phyloP scores from a whole-genome alignment of 2,888 invertebrate genomes.

The Punctoribates punctum region DNA sequence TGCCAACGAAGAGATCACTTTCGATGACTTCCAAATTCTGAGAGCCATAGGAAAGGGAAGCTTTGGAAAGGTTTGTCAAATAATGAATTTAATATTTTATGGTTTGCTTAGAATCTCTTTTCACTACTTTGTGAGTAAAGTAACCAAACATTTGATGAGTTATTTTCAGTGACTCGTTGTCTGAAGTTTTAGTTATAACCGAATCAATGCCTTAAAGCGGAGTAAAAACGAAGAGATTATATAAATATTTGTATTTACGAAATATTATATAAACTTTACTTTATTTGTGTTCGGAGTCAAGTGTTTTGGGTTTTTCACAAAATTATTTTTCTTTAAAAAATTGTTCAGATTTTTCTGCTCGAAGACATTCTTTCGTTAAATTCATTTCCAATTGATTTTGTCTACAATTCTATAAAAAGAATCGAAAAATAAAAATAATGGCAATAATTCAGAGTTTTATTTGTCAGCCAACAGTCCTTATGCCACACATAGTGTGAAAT shows the following conservation, averaged over 20 bases:
- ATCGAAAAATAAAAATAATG: too few species aligned
- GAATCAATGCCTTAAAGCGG: neutral
- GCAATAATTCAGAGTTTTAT: too few species aligned
- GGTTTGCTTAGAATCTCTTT: neutral
- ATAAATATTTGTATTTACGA: constrained; percentile 20
- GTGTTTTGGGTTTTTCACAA: neutral
- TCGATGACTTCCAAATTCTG: constrained; percentile 78
- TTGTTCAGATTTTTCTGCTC: too few species aligned
- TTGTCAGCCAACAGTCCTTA: too few species aligned
- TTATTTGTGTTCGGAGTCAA: neutral
- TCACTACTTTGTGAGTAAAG: neutral
- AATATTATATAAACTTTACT: constrained; percentile 4
- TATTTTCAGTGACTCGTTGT: neutral
- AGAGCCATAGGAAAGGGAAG: constrained; percentile 81
- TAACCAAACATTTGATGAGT: constrained; percentile 11
- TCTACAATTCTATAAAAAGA: too few species aligned
- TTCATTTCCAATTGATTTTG: too few species aligned
- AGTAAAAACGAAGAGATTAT: neutral
- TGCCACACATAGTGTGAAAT: too few species aligned
- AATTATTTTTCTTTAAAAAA: neutral
- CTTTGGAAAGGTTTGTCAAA: constrained; percentile 71
- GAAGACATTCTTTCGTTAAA: too few species aligned
- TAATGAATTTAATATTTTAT: neutral
- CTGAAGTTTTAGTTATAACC: neutral
- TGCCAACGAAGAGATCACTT: constrained; percentile 60